Percentiles rank a stretch among this genome's conserved stretches.
Evolutionary conservation across 1,140 invertebrate species (phyloP).

Genomic region (Drosophila orena): DNA sequence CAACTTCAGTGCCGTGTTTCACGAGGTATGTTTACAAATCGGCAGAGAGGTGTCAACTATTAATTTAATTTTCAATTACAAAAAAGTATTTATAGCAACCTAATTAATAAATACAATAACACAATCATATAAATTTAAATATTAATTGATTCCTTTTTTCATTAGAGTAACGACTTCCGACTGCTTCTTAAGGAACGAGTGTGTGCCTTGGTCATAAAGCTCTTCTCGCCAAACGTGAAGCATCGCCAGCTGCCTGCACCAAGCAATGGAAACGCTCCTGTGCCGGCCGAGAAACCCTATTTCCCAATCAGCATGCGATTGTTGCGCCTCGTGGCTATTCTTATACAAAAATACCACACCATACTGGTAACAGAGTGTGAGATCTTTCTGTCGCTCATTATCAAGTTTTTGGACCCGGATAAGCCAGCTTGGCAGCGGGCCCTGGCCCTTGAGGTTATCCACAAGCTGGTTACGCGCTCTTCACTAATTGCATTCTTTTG

Average conservation of each 20-base stretch:
- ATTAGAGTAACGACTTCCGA: constrained; percentile 94
- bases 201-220: constrained; percentile 98
- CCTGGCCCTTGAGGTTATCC: constrained; percentile 96
- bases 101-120: too few relatives aligned
- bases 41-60: not conserved
- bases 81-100: not conserved
- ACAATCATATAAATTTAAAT: too few relatives aligned
- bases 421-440: constrained; percentile 98
- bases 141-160: not conserved
- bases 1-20: constrained; percentile 96
- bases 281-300: constrained; percentile 94
- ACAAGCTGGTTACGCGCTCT: constrained; percentile 96
- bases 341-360: constrained; percentile 97
- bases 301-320: constrained; percentile 98
- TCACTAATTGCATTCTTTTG: constrained; percentile 95
- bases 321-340: constrained; percentile 95
- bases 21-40: constrained; percentile 90
- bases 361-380: constrained; percentile 99
- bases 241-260: constrained; percentile 89
- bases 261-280: constrained; percentile 85
- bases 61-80: not conserved
- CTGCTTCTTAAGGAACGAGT: constrained; percentile 98
- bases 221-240: constrained; percentile 98
- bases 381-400: constrained; percentile 98
- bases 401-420: constrained; percentile 98